Base-by-base conservation (phyloP, 37 sponge, comb jelly and placozoan species). In the Theonella swinhoei region DNA sequence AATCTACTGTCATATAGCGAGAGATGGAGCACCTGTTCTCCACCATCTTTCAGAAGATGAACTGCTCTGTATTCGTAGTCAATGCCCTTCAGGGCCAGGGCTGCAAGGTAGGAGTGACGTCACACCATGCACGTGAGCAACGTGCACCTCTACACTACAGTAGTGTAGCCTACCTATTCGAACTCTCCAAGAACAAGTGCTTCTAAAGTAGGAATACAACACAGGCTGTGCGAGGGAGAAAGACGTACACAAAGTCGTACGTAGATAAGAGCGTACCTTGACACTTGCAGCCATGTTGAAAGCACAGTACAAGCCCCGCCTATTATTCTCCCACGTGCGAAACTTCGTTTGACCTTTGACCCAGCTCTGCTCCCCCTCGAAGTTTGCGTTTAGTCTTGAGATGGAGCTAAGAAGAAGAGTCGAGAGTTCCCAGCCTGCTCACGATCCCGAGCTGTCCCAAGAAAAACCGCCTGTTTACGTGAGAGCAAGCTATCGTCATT, bases 101-200 rank as follows among this genome's bases (percentile, higher is more conserved):
- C 99, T 97, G 61, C 23, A 78, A 24, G 54, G 54, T 17, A 47
- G 14, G 54, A 47, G 54, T 17, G 11, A 47, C 54, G 26, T 9
- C 5, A 24, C 25, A n/a, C 19, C 30, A 65, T 29, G 19, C 24
- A 11, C 19, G 19, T 23, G 29, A 65, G 5, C 5, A 20, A 7
- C 24, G 30, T n/a, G 7, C 25, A 20, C 30, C 19, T 20, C 60
- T 19, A 58, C 60, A 24, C 67, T 7, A 31, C 9, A 8, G 20
- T 8, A 5, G 8, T 23, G 41, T 41, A 68, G 39, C 87, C 72
- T 24, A 97, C 97, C 97, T 32, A 97, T 91, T 67, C 99, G 70
- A 4, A 99, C 97, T 85, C 99, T 74, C 99, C 99, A 99, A 23
- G 96, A 93, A 41, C 99, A 99, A 7, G 96, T 88, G 78, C 99